Conservation (phyloP, 1,140 invertebrate genomes). For the Anastatus disparis region DNA sequence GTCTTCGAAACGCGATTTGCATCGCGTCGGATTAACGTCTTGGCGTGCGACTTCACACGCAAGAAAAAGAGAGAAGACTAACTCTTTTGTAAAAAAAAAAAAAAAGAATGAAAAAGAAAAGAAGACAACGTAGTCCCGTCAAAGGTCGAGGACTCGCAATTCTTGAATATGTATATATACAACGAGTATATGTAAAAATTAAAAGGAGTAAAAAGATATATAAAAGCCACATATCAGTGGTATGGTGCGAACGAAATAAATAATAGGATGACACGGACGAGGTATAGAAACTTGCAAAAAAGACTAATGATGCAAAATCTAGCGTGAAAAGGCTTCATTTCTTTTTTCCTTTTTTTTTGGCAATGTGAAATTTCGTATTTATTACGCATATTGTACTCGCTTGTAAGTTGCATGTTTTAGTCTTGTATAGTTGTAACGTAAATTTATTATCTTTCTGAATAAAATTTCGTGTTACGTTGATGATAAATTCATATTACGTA, state of each 20-base stretch:
- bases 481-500: too few relatives aligned
- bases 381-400: too few relatives aligned
- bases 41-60: background rate
- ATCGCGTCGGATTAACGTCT: constrained; percentile 55
- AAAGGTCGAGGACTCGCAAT: constrained; percentile 43
- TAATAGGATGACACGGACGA: constrained; percentile 17
- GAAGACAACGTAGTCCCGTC: constrained; percentile 43
- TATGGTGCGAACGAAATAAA: background rate
- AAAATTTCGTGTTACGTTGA: too few relatives aligned
- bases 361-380: constrained; percentile 1
- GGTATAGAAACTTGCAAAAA: background rate
- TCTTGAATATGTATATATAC: background rate
- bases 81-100: too few relatives aligned
- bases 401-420: too few relatives aligned
- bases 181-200: too few relatives aligned
- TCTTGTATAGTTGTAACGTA: too few relatives aligned
- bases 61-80: constrained; percentile 41
- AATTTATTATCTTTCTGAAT: too few relatives aligned
- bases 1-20: constrained; percentile 48
- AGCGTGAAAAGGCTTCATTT: background rate
- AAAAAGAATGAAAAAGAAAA: too few relatives aligned
- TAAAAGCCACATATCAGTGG: background rate
- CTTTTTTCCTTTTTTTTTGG: constrained; percentile 2
- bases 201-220: background rate
- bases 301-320: constrained; percentile 17